Evolutionary conservation across 2,113 vertebrate species (phyloP).

Genomic region (Chauna torquata): DNA sequence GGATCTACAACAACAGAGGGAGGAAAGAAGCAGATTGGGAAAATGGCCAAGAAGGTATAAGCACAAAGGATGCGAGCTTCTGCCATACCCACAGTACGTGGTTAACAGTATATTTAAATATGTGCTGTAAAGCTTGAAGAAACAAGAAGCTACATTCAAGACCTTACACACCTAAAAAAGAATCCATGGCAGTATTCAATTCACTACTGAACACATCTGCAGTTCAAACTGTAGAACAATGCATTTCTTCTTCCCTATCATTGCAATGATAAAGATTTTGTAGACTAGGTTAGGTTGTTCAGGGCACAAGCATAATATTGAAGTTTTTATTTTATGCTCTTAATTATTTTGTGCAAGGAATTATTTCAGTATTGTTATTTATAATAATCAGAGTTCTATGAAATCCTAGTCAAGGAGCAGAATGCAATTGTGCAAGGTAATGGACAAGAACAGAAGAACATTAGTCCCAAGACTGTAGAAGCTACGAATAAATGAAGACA

Average conservation of each 20-base stretch:
- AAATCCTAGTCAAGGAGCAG: background rate
- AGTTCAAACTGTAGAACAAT: background rate
- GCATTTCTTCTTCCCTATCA: background rate
- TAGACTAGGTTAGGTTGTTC: background rate
- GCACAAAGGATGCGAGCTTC: background rate
- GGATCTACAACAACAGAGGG: background rate
- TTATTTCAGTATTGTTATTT: background rate
- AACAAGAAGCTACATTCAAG: background rate
- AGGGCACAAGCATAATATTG: background rate
- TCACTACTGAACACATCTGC: background rate
- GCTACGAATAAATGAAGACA: background rate
- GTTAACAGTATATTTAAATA: background rate
- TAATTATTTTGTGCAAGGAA: background rate
- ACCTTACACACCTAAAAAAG: background rate
- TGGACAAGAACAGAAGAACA: background rate
- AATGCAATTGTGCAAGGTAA: background rate
- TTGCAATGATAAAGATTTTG: background rate
- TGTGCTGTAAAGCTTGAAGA: background rate
- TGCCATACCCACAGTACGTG: background rate
- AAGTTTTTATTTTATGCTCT: background rate
- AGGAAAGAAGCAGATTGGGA: background rate
- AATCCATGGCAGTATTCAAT: background rate
- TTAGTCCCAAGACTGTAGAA: background rate
- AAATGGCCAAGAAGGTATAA: background rate
- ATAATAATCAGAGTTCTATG: background rate